Percentiles rank a stretch among this genome's conserved stretches.
Conservation (phyloP, 2,113 vertebrate genomes). For the Euleptes europaea region DNA sequence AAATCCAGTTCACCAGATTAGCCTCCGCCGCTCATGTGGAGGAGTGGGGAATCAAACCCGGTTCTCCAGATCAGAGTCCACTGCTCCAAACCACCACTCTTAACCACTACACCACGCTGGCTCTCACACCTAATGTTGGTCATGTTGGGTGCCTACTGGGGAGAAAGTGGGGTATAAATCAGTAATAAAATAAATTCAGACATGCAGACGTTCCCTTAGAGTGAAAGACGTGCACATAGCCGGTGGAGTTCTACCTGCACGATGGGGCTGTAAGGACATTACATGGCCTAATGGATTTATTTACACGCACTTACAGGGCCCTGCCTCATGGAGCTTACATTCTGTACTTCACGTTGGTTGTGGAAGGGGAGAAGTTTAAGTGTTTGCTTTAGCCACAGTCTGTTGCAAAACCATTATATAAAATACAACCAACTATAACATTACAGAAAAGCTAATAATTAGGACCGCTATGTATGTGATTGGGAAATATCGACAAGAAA, state of each 20-base stretch:
- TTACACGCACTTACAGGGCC: no score
- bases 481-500: background rate
- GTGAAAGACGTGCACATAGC: background rate
- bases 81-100: no score
- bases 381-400: background rate
- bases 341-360: background rate
- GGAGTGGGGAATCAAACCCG: no score
- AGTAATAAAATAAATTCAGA: no score
- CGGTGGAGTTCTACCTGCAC: background rate
- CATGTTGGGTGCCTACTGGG: no score
- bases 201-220: background rate
- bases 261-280: background rate
- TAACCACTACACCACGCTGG: no score
- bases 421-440: background rate
- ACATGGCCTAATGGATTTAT: background rate
- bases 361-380: background rate
- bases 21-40: no score
- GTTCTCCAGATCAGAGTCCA: no score
- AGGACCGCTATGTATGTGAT: background rate
- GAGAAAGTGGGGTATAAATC: no score
- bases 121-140: no score
- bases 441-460: background rate
- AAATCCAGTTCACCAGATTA: no score
- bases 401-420: background rate
- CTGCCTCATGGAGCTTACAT: background rate